Base-by-base conservation (phyloP, 2,888 invertebrate species). In the Melinaea menophilus region DNA sequence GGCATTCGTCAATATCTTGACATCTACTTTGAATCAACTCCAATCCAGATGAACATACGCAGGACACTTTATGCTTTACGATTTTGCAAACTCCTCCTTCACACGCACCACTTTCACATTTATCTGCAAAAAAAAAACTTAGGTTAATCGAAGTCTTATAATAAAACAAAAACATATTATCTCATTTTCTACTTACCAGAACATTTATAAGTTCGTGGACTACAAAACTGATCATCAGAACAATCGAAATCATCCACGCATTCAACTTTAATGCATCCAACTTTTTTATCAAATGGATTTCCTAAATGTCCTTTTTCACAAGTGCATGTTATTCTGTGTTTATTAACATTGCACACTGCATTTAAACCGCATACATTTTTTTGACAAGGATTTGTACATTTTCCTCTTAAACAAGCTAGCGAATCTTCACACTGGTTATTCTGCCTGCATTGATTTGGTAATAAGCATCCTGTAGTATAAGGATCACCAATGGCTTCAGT, bases 191-290 rank as follows among this genome's bases (percentile, higher is more conserved):
- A 88, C 92, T 91, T 90, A 94, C 95, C 95, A 72, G 93, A 91
- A 79, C 96, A 97, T 84, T 95, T 96, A 80, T 96, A 95, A 58
- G 91, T 94, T 72, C 92, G 92, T 3, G 86, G 81, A 75, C 96
- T 95, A 76, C 97, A 97, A 71, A 93, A 93, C 81, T 95, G 95
- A 68, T 96, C 95, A 45, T 77, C 82, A 3, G 94, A 85, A 76
- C 97, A 97, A 72, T 97, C 96, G 48, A 92, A 92, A 78, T 95
- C 93, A 55, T 93, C 93, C 2, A 95, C 88, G 82, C 97, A 98
- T 85, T 97, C 97, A 2, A 97, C 97, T 85, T 95, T 95, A 80
- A 96, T 97, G 77, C 97, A 97, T 46, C 97, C 97, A 59, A 96
- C 92, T 59, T 92, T 92, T 61, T 91, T 88, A 75, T 96, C 95